Evolutionary conservation across 2,888 invertebrate species (phyloP).

Genomic region (Herminia tarsipennalis): DNA sequence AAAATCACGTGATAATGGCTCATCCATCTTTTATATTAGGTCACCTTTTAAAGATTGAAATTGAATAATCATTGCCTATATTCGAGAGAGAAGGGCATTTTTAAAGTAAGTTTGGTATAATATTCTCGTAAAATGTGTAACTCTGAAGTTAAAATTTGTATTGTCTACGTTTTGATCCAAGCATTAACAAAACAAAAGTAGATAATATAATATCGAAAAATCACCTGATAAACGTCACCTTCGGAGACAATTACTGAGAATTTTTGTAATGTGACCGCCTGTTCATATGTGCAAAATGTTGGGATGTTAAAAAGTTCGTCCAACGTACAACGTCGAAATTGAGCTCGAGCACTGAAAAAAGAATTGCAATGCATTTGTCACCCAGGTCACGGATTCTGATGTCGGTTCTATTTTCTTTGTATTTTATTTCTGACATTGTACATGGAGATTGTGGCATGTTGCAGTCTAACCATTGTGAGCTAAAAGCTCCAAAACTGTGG

Average conservation of each 20-base stretch:
- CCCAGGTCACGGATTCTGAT: too few relatives aligned
- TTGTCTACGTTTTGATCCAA: neutral
- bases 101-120: too few relatives aligned
- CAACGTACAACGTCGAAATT: slow-evolving; percentile 70
- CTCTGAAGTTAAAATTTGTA: too few relatives aligned
- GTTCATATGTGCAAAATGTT: slow-evolving; percentile 24
- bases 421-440: neutral
- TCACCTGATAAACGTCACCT: slow-evolving; percentile 74
- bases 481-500: too few relatives aligned
- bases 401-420: slow-evolving; percentile 8
- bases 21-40: too few relatives aligned
- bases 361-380: too few relatives aligned
- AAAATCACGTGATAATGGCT: too few relatives aligned
- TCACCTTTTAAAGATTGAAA: neutral
- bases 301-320: slow-evolving; percentile 55
- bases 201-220: neutral
- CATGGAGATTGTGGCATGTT: neutral
- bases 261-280: slow-evolving; percentile 68
- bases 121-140: too few relatives aligned
- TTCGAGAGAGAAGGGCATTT: too few relatives aligned
- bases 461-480: neutral
- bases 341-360: slow-evolving; percentile 69
- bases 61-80: neutral
- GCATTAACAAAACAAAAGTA: neutral
- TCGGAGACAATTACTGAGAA: slow-evolving; percentile 74